Conservation (phyloP, 2,888 invertebrate genomes). For the Iphiclides podalirius region DNA sequence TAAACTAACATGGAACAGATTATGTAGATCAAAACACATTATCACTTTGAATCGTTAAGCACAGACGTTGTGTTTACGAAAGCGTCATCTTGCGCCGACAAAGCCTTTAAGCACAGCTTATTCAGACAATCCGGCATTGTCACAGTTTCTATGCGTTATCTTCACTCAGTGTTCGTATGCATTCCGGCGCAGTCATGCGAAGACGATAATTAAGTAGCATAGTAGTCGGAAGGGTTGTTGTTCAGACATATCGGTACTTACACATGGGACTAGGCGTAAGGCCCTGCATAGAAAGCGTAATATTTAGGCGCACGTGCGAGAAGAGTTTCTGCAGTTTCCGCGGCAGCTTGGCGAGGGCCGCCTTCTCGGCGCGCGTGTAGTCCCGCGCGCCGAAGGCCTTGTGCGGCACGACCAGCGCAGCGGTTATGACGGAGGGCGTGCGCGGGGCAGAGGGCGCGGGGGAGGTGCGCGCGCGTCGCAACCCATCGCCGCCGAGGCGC, state of each 20-base stretch:
- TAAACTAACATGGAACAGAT: conserved; percentile 7
- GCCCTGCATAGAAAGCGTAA: conserved; percentile 85
- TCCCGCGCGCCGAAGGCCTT: conserved; percentile 87
- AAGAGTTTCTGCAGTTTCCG: conserved; percentile 83
- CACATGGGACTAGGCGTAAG: conserved; percentile 88
- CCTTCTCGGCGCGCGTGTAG: conserved; percentile 85
- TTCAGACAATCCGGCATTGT: background rate
- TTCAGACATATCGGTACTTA: conserved; percentile 57
- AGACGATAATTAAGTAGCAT: background rate
- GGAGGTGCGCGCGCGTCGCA: conserved; percentile 64
- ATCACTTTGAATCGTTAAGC: conserved; percentile 4
- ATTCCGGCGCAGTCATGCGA: background rate
- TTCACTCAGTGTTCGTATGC: background rate
- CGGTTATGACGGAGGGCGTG: conserved; percentile 76
- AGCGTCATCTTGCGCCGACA: background rate
- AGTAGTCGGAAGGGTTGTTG: background rate
- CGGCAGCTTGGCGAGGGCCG: conserved; percentile 83
- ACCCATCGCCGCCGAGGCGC: conserved; percentile 58
- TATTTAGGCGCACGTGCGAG: conserved; percentile 84
- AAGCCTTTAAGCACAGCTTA: conserved; percentile 2
- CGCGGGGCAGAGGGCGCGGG: conserved; percentile 69
- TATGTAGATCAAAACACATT: conserved; percentile 4
- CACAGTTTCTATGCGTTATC: conserved; percentile 2
- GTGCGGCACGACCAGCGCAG: conserved; percentile 88
- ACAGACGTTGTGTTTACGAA: conserved; percentile 3